Evolutionary conservation across 2,113 vertebrate genomes (phyloP).

Genomic region (Anhinga rufa): DNA sequence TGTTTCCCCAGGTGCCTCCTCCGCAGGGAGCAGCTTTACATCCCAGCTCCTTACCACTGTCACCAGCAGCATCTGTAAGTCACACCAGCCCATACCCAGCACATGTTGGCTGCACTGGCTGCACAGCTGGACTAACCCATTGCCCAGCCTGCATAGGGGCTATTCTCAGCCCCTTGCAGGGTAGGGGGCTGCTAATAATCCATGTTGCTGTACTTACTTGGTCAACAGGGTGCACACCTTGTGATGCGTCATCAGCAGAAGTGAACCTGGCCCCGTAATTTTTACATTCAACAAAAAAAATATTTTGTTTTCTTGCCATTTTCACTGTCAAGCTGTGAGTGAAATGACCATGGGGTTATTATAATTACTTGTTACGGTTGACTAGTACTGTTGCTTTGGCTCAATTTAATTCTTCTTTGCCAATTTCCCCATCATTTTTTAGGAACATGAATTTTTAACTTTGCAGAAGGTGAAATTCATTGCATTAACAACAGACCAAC

Average conservation of each 20-base stretch:
- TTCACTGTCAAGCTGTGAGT: conserved; percentile 13
- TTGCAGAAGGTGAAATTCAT: background rate
- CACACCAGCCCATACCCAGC: background rate
- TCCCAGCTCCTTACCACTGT: background rate
- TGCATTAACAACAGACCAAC: background rate
- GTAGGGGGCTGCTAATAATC: background rate
- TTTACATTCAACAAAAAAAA: background rate
- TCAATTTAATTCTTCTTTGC: background rate
- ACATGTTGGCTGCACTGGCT: background rate
- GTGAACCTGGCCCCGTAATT: background rate
- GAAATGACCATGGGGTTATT: conserved; percentile 5
- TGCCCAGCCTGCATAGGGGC: background rate
- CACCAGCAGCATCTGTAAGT: background rate
- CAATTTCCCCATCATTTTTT: background rate
- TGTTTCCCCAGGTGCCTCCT: no score
- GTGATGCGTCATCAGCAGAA: background rate
- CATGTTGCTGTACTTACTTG: fast-evolving
- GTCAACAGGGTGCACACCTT: background rate
- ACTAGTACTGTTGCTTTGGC: background rate
- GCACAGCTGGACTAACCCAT: background rate
- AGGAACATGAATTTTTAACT: background rate
- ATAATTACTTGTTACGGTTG: conserved; percentile 27
- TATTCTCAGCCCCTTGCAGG: background rate
- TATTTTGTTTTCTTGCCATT: background rate
- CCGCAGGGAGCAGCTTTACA: background rate